Evolutionary conservation across 2,888 invertebrate species (phyloP), one percentile per base, ranked within the genome.

Genomic region (Cephus spinipes): DNA sequence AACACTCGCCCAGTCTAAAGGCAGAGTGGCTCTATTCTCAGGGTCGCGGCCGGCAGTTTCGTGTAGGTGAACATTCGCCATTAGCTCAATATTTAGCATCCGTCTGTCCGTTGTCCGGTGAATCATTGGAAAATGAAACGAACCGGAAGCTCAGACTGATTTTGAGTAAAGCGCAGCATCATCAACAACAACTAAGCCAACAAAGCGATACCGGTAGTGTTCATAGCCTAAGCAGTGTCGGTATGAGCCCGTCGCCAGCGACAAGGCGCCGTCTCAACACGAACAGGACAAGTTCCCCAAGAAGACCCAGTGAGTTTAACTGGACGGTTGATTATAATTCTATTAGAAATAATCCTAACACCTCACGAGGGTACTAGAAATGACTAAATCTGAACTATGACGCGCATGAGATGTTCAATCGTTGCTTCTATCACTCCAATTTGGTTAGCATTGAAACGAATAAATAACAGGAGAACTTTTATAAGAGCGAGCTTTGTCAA

Each of bases 21-120:
- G 98, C 98, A 0, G 98, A 98, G 91, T 98, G 98, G 98, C 92
- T 98, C 79, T 98, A 98, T 92, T 98, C 98, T 82, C 98, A 98
- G 93, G 98, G 98, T 73, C 95, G 97, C 86, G 98, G 98, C 0
- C 94, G 98, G 80, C 96, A 97, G 90, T 98, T 96, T 92, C 95
- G 96, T 78, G 93, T 95, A 30, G 98, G 98, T 0, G 97, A 98
- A 89, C 98, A 98, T 86, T 92, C 94, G 23, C 95, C 95, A 79
- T 92, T 98, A 73, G 94, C 96, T 75, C 96, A 96, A 84, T 98
- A 98, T 92, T 93, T 98, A 74, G 95, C 96, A 2, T 94, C 95
- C 31, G 96, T 96, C 3, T 98, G 98, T 89, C 97, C 98, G 0
- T 93, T 96, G 82, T 96, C 96, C n/a, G 97, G 95, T 11, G 96